Percentiles rank a stretch among this genome's conserved stretches.
Evolutionary conservation across 2,888 invertebrate genomes (phyloP).

Genomic region (Timandra comae): DNA sequence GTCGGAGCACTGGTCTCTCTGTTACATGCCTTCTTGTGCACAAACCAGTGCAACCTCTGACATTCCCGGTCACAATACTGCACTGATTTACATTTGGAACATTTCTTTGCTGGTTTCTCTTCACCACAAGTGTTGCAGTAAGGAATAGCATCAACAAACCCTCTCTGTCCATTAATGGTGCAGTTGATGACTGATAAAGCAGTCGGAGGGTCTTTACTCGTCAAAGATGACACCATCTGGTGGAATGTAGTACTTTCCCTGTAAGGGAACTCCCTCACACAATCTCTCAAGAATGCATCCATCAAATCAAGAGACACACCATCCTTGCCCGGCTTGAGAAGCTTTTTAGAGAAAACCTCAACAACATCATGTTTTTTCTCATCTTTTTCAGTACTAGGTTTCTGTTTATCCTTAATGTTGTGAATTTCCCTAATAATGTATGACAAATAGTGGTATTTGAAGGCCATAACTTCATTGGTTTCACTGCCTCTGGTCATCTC

Average conservation of each 20-base stretch:
- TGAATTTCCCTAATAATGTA: constrained; percentile 84
- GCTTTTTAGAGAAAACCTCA: constrained; percentile 84
- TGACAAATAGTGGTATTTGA: constrained; percentile 90
- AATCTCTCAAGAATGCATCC: constrained; percentile 87
- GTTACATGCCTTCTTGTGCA: constrained; percentile 91
- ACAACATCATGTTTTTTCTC: constrained; percentile 81
- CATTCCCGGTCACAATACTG: constrained; percentile 97
- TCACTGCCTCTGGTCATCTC: constrained; percentile 90
- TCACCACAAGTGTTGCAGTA: constrained; percentile 92
- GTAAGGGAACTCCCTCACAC: constrained; percentile 92
- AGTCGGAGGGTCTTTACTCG: constrained; percentile 83
- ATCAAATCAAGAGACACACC: constrained; percentile 80
- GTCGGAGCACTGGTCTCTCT: constrained; percentile 72
- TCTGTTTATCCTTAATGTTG: constrained; percentile 82
- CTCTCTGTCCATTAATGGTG: constrained; percentile 92
- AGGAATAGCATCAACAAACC: constrained; percentile 81
- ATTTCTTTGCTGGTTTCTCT: constrained; percentile 93
- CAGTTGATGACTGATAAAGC: constrained; percentile 84
- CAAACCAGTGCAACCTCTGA: constrained; percentile 94
- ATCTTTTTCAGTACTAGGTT: constrained; percentile 68
- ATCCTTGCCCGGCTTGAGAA: constrained; percentile 84
- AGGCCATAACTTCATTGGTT: constrained; percentile 92
- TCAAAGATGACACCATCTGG: constrained; percentile 87
- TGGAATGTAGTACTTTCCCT: constrained; percentile 93
- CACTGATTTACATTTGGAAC: constrained; percentile 94